Percentiles rank a stretch among this genome's conserved stretches.
Conservation (phyloP, 2,888 invertebrate species). For the Cosmia pyralina region DNA sequence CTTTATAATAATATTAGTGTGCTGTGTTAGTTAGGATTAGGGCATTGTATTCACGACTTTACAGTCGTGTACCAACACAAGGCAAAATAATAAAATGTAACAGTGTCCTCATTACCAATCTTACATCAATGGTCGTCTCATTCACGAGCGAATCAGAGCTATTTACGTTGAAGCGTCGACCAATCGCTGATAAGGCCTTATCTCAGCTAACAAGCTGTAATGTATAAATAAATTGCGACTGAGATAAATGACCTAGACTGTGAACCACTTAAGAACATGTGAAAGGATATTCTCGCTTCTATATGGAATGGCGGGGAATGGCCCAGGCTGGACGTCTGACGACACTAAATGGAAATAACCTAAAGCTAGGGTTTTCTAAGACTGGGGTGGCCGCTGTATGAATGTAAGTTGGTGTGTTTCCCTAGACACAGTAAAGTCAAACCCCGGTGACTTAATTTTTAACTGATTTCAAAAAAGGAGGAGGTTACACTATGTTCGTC, state of each 20-base stretch:
- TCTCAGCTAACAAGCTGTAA: slow-evolving; percentile 54
- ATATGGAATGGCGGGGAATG: not conserved
- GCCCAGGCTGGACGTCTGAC: not conserved
- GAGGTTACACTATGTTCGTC: too few relatives aligned
- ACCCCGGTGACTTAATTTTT: too few relatives aligned
- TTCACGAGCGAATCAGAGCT: slow-evolving; percentile 49
- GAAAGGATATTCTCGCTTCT: slow-evolving; percentile 23
- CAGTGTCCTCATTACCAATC: slow-evolving; percentile 4
- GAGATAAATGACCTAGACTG: slow-evolving; percentile 58
- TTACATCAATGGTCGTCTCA: slow-evolving; percentile 14
- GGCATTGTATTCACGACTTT: too few relatives aligned
- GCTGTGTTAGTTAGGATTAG: too few relatives aligned
- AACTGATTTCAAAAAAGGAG: too few relatives aligned
- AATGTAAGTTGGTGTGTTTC: too few relatives aligned
- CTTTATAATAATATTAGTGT: too few relatives aligned
- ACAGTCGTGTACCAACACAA: not conserved
- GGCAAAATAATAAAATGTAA: not conserved
- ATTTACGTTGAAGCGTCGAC: slow-evolving; percentile 49
- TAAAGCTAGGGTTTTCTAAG: too few relatives aligned
- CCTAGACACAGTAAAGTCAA: too few relatives aligned
- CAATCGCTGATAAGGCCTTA: slow-evolving; percentile 63
- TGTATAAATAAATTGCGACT: slow-evolving; percentile 35
- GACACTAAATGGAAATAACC: not conserved
- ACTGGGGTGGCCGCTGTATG: too few relatives aligned
- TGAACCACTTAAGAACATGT: slow-evolving; percentile 11